Conservation (phyloP, 1,140 invertebrate genomes). For the Drosophila malerkotliana region DNA sequence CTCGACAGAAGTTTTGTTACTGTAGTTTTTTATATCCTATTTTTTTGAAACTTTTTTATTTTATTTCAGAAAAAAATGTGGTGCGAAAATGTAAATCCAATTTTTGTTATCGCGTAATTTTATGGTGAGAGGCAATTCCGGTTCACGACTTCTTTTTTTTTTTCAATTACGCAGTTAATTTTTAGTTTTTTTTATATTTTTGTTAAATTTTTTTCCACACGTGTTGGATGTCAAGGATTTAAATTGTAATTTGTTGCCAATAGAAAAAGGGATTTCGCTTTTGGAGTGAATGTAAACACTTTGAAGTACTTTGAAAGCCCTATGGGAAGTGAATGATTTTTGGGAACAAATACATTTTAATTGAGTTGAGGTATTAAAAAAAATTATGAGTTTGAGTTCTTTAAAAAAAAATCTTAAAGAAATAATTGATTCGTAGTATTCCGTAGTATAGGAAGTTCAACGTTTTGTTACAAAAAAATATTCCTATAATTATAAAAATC, state of each 20-base stretch:
- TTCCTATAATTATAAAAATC: neutral
- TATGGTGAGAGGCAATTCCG: constrained; percentile 24
- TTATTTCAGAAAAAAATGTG: constrained; percentile 24
- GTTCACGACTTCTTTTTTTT: constrained; percentile 6
- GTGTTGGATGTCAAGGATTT: constrained; percentile 50
- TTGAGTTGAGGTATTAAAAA: constrained; percentile 3
- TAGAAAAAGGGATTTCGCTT: neutral
- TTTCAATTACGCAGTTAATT: constrained; percentile 64
- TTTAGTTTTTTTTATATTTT: constrained; percentile 25
- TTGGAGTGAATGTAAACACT: constrained; percentile 34
- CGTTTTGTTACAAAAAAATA: no score
- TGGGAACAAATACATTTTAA: constrained; percentile 9
- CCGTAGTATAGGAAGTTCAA: no score
- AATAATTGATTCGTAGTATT: no score
- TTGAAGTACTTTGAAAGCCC: constrained; percentile 27
- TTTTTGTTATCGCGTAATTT: constrained; percentile 70
- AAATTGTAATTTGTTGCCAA: constrained; percentile 8
- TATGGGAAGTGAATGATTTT: constrained; percentile 1
- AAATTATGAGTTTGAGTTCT: neutral
- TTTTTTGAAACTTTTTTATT: constrained; percentile 24
- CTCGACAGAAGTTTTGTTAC: constrained; percentile 51
- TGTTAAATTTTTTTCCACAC: constrained; percentile 39
- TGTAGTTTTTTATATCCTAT: constrained; percentile 43
- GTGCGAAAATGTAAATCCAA: constrained; percentile 74
- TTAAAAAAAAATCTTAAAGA: no score